Percentiles rank a stretch among this genome's conserved stretches.
Evolutionary conservation across 2,113 vertebrate species (phyloP).

Genomic region (Bubo bubo): DNA sequence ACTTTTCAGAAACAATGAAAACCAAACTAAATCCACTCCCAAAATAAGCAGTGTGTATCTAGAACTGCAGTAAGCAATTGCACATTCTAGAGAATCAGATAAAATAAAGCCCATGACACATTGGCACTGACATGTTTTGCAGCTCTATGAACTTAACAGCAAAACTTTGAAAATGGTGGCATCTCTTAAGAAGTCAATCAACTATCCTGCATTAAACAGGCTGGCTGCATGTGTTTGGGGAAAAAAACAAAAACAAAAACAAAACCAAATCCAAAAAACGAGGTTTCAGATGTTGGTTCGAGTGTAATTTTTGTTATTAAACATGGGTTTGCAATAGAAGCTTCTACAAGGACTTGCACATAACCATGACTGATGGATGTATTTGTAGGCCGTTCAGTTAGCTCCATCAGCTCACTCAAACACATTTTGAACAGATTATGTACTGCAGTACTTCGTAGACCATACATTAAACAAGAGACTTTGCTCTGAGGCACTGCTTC

Average conservation of each 20-base stretch:
- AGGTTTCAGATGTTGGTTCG: conserved; percentile 63
- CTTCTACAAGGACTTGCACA: conserved; percentile 81
- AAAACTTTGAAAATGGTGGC: conserved; percentile 39
- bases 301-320: conserved; percentile 73
- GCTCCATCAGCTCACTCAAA: conserved; percentile 87
- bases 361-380: conserved; percentile 74
- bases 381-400: conserved; percentile 75
- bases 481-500: conserved; percentile 90
- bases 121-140: conserved; percentile 28
- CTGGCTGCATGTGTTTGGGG: background rate
- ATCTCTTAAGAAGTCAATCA: conserved; percentile 46
- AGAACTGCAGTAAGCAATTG: conserved; percentile 32
- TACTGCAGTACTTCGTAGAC: conserved; percentile 85
- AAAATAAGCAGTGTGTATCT: background rate
- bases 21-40: background rate
- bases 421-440: conserved; percentile 93
- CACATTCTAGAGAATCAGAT: conserved; percentile 24
- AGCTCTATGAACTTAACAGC: conserved; percentile 37
- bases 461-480: conserved; percentile 89
- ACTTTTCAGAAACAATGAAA: conserved; percentile 27
- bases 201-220: conserved; percentile 47
- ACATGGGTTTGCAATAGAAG: conserved; percentile 68
- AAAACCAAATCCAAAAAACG: background rate
- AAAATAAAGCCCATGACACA: conserved; percentile 14
- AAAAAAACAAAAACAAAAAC: background rate